Conservation (phyloP, 1,140 invertebrate genomes). For the Meloidogyne exigua region DNA sequence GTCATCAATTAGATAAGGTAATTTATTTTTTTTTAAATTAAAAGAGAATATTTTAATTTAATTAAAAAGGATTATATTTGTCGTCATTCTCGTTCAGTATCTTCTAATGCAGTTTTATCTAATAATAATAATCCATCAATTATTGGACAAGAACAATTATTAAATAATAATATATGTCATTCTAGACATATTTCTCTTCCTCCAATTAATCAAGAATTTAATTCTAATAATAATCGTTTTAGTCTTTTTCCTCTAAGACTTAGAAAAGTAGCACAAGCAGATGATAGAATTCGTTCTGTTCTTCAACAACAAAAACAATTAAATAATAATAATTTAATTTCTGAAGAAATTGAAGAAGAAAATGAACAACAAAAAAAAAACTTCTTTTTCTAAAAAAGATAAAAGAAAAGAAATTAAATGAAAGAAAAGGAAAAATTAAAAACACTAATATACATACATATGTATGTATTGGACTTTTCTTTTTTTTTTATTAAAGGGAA, state of each 20-base stretch:
- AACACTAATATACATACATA: too few species aligned
- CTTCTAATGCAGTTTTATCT: conserved; percentile 9
- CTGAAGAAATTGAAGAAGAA: neutral
- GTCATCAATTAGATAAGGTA: neutral
- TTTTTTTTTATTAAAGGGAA: too few species aligned
- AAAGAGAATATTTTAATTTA: neutral
- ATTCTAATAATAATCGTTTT: conserved; percentile 87
- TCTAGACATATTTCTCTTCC: conserved; percentile 14
- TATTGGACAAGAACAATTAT: neutral
- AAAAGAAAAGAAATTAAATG: conserved; percentile 2
- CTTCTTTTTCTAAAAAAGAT: neutral
- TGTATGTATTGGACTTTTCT: too few species aligned
- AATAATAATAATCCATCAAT: too few species aligned
- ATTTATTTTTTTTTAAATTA: neutral
- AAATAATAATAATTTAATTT: neutral
- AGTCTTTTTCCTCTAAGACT: conserved; percentile 80
- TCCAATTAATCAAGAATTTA: conserved; percentile 73
- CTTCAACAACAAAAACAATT: neutral
- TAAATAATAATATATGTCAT: neutral
- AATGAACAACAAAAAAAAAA: neutral
- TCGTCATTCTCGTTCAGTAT: conserved; percentile 16
- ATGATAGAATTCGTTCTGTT: neutral
- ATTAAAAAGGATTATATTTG: neutral
- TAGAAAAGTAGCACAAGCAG: neutral
- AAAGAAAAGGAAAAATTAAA: too few species aligned